These are phyloP conservation scores for Brachionichthys hirsutus DNA, from an alignment of 2,113 vertebrate species.

Conservation along the genomic window DNA sequence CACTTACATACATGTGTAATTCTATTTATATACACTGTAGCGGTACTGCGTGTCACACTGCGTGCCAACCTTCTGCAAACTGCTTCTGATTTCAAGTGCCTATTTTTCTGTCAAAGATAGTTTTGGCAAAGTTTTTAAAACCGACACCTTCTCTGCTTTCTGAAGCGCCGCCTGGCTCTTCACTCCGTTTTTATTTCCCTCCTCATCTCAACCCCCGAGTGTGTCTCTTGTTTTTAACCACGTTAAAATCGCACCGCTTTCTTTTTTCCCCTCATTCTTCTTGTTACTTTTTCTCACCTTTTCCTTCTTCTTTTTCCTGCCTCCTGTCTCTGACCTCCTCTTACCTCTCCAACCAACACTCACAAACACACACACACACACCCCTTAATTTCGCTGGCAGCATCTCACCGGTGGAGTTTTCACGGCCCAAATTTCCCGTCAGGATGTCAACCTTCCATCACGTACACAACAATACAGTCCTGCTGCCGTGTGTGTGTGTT, in stretches of 20 bases:
- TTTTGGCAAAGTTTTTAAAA: constrained; percentile 48
- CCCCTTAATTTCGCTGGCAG: constrained; percentile 51
- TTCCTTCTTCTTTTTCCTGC: constrained; percentile 1
- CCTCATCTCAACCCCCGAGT: background rate
- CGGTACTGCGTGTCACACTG: background rate
- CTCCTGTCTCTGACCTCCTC: constrained; percentile 23
- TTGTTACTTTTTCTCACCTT: constrained; percentile 11
- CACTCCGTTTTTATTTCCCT: constrained; percentile 18
- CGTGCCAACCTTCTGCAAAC: constrained; percentile 44
- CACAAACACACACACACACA: constrained; percentile 20
- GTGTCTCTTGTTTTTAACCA: too few species aligned
- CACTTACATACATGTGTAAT: background rate
- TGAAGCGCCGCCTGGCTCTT: constrained; percentile 20
- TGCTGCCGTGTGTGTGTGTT: constrained; percentile 31
- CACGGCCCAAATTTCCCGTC: constrained; percentile 63
- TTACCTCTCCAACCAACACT: constrained; percentile 12
- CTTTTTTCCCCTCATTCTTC: too few species aligned
- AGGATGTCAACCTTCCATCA: constrained; percentile 52
- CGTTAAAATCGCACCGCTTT: too few species aligned
- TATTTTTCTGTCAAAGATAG: constrained; percentile 47
- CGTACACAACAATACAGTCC: constrained; percentile 51
- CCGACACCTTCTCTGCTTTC: constrained; percentile 65
- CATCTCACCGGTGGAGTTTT: constrained; percentile 60
- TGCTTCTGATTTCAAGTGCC: constrained; percentile 52
- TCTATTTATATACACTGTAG: background rate